A percentile compares a stretch with the other conserved stretches of the same genome.
phyloP scores from a whole-genome alignment of 2,113 vertebrate genomes.

The Riparia riparia region DNA sequence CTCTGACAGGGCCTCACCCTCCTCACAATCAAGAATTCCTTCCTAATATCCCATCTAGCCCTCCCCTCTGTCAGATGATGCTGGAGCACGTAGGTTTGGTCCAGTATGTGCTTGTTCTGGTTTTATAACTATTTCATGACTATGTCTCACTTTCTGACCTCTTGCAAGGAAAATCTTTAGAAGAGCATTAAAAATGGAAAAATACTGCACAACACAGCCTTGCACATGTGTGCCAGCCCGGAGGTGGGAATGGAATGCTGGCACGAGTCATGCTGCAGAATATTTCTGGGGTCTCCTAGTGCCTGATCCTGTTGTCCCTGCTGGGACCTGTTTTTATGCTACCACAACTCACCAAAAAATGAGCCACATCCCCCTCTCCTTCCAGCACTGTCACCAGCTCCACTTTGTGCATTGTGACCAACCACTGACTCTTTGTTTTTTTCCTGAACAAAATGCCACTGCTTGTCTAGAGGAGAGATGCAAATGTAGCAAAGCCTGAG shows the following conservation, averaged over 20 bases:
- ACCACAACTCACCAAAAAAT: background rate
- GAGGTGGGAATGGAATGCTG: background rate
- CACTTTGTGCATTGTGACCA: background rate
- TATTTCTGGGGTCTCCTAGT: background rate
- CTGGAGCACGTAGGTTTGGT: background rate
- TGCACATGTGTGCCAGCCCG: background rate
- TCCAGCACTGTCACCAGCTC: background rate
- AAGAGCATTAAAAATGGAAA: background rate
- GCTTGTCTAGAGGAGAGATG: background rate
- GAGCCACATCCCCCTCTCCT: background rate
- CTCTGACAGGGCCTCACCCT: background rate
- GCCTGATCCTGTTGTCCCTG: rapidly evolving
- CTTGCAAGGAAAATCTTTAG: background rate
- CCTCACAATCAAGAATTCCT: background rate
- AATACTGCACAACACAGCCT: background rate
- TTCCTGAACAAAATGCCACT: background rate
- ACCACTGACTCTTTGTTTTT: background rate
- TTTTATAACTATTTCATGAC: background rate
- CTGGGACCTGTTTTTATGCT: background rate
- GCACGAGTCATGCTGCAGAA: background rate
- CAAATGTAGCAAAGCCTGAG: background rate
- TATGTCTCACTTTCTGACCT: background rate
- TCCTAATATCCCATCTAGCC: background rate
- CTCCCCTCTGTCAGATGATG: background rate
- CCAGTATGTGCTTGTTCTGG: rapidly evolving